Base-by-base conservation (phyloP, 2,888 invertebrate species). In the Julus scandinavius region DNA sequence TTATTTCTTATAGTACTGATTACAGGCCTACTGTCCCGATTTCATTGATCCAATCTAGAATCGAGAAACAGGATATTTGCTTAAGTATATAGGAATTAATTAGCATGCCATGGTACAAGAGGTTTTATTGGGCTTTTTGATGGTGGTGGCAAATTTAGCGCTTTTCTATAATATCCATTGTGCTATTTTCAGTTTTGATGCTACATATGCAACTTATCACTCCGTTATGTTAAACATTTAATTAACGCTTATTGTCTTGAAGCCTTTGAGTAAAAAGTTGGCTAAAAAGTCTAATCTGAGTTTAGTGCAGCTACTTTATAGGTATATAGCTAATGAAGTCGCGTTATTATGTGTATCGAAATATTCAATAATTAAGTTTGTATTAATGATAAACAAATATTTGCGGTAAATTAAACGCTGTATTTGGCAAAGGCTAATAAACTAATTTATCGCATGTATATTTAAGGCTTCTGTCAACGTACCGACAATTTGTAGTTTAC, bases 71-170 rank as follows among this genome's bases (percentile, higher is more conserved):
- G 63, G 63, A 63, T 63, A 63, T 63, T 63, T 63, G 63, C 63
- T 63, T 63, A 63, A n/a, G 63, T 63, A 17, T 63, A n/a, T 63
- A 17, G 63, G 63, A 63, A 63, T 63, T 63, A 63, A 63, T 63
- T 63, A 63, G n/a, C 63, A 17, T 54, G 54, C 54, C 54, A 13
- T 17, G 54, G 54, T 54, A 17, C 54, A 54, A 63, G 54, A n/a
- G n/a, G 63, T 63, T 63, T 63, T 63, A 63, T 63, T 63, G 63
- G 63, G 63, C 63, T 63, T 63, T n/a, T 63, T 63, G 63, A 63
- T 63, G 63, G 13, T n/a, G 17, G 63, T 63, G 63, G 63, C 63
- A 63, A 63, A 63, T 63, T 63, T 63, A 63, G 63, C 63, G 63
- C 63, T 63, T 63, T 63, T 63, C 63, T 63, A 63, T 17, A 63